A percentile compares a stretch with the other conserved stretches of the same genome.
These are phyloP conservation scores for Helarctos malayanus DNA, from an alignment of 2,797 vertebrate species.

Conservation along the genomic window DNA sequence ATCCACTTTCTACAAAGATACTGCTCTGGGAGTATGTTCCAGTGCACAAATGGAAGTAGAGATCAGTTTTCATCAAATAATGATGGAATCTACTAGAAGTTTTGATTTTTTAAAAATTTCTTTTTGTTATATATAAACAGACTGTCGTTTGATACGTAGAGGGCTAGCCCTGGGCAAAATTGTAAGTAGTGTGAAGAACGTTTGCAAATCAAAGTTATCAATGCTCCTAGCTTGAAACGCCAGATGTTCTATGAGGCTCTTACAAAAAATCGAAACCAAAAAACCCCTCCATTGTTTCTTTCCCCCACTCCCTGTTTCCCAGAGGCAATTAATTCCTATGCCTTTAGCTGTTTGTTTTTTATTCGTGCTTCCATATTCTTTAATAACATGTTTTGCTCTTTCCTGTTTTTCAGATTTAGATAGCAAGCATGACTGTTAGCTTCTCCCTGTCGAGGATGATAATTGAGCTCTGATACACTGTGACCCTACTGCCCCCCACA, in stretches of 20 bases:
- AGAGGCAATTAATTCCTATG: neutral
- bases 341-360: neutral
- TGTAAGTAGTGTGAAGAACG: neutral
- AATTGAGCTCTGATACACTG: accelerated
- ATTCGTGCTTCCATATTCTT: neutral
- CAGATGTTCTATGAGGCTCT: neutral
- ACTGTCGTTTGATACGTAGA: neutral
- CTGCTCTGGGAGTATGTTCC: neutral
- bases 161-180: neutral
- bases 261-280: neutral
- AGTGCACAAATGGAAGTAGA: neutral
- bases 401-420: neutral
- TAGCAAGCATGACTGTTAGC: neutral
- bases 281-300: neutral
- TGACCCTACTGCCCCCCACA: too few relatives aligned
- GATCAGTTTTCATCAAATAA: neutral
- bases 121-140: neutral
- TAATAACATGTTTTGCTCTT: neutral
- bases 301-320: neutral
- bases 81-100: neutral
- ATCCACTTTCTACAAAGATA: neutral
- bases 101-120: neutral
- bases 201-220: neutral
- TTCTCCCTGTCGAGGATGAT: neutral
- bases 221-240: neutral